Percentiles rank a stretch among this genome's conserved stretches.
phyloP scores from a whole-genome alignment of 2,797 vertebrate genomes.

The Delichon dasypus region DNA sequence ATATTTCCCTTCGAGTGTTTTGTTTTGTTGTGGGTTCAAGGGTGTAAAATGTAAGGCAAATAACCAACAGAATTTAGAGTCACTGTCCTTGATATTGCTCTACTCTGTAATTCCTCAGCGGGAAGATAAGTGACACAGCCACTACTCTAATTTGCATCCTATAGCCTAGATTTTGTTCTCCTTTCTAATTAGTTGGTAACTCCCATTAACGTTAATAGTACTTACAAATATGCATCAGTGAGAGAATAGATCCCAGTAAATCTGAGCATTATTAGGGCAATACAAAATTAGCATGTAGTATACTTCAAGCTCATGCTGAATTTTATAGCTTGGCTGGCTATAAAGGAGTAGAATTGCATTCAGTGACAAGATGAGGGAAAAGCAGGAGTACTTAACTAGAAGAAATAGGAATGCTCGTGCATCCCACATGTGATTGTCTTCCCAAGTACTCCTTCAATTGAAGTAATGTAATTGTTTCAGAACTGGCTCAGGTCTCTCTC shows the following conservation, averaged over 20 bases:
- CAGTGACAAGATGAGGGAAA: constrained; percentile 54
- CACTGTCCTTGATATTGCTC: constrained; percentile 13
- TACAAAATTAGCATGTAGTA: constrained; percentile 64
- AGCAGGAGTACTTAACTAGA: constrained; percentile 33
- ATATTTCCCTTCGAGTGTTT: not conserved
- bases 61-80: constrained; percentile 25
- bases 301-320: constrained; percentile 50
- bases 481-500: not conserved
- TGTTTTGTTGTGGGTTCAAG: not conserved
- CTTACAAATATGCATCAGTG: constrained; percentile 65
- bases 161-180: constrained; percentile 65
- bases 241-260: constrained; percentile 70
- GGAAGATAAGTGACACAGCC: constrained; percentile 43
- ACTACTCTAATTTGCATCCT: constrained; percentile 66
- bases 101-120: constrained; percentile 32
- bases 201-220: constrained; percentile 73
- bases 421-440: constrained; percentile 26
- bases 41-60: not conserved
- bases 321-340: constrained; percentile 62
- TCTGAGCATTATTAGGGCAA: constrained; percentile 66
- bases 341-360: constrained; percentile 56
- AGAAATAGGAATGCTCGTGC: constrained; percentile 40
- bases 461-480: not conserved
- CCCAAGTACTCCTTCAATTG: not conserved
- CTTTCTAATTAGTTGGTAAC: constrained; percentile 71